Percentiles rank a stretch among this genome's conserved stretches.
Conservation (phyloP, 1,140 invertebrate genomes). For the Vollenhovia emeryi region DNA sequence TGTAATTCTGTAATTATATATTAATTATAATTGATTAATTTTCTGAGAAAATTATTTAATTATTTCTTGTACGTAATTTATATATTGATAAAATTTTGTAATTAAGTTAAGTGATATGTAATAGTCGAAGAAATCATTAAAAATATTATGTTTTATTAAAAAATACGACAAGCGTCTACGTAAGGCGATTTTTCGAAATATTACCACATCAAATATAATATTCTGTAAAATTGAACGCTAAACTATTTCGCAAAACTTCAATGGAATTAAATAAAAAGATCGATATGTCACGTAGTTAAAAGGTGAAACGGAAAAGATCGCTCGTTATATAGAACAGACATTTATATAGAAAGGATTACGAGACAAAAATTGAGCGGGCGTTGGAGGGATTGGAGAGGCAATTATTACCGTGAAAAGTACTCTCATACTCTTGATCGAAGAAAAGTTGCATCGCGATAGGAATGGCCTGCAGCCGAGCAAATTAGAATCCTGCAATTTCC, state of each 20-base stretch:
- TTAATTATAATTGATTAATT: background rate
- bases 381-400: slow-evolving; percentile 25
- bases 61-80: background rate
- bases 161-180: background rate
- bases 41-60: background rate
- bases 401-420: slow-evolving; percentile 47
- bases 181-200: background rate
- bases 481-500: slow-evolving; percentile 61
- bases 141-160: background rate
- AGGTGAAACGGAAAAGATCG: slow-evolving; percentile 10
- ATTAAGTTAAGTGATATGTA: background rate
- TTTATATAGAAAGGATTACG: background rate
- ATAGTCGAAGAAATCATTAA: background rate
- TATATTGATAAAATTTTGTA: background rate
- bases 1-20: background rate
- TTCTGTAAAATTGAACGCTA: no score
- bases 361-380: slow-evolving; percentile 22
- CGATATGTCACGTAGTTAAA: slow-evolving; percentile 4
- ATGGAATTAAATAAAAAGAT: slow-evolving; percentile 2
- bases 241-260: background rate
- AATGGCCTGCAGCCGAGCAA: slow-evolving; percentile 26
- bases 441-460: slow-evolving; percentile 57
- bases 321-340: background rate
- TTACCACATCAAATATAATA: background rate
- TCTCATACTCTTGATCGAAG: slow-evolving; percentile 36